Evolutionary conservation across 2,888 invertebrate species (phyloP).

Genomic region (Mactromeris polynyma): DNA sequence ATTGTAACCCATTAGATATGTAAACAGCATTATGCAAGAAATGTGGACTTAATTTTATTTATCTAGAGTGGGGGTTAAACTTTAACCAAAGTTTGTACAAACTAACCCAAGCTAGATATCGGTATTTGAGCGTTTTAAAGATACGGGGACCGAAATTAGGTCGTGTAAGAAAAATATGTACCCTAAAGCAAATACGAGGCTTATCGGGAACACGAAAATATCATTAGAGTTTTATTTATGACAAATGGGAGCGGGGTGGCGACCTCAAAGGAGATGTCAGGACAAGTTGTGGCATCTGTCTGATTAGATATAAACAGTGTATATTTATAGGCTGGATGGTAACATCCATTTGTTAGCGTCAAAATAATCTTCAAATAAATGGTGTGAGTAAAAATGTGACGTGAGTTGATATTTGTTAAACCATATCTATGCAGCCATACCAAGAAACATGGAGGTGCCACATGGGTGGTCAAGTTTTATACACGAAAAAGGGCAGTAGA

Average conservation of each 20-base stretch:
- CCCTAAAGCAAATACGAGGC: constrained; percentile 40
- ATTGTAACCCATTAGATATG: constrained; percentile 52
- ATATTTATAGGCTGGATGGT: neutral
- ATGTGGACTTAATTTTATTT: constrained; percentile 51
- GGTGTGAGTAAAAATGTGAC: neutral
- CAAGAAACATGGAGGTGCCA: too few species aligned
- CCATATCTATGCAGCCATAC: too few species aligned
- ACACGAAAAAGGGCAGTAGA: too few species aligned
- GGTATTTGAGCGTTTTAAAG: constrained; percentile 34
- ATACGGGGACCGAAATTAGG: constrained; percentile 31
- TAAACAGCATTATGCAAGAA: constrained; percentile 52
- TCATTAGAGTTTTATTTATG: constrained; percentile 48
- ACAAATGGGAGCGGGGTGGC: neutral
- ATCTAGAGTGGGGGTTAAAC: constrained; percentile 38
- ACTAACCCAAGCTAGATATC: constrained; percentile 10
- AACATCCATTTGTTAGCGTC: neutral
- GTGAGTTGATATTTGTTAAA: neutral
- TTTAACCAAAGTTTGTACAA: constrained; percentile 45
- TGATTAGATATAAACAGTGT: neutral
- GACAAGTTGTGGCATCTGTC: constrained; percentile 6
- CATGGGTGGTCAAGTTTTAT: too few species aligned
- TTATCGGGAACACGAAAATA: constrained; percentile 43
- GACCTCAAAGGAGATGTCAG: neutral
- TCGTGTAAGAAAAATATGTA: constrained; percentile 44
- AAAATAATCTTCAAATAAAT: neutral